These are phyloP conservation scores for Folsomia manolachei DNA, from an alignment of 2,888 invertebrate species.

Conservation along the genomic window DNA sequence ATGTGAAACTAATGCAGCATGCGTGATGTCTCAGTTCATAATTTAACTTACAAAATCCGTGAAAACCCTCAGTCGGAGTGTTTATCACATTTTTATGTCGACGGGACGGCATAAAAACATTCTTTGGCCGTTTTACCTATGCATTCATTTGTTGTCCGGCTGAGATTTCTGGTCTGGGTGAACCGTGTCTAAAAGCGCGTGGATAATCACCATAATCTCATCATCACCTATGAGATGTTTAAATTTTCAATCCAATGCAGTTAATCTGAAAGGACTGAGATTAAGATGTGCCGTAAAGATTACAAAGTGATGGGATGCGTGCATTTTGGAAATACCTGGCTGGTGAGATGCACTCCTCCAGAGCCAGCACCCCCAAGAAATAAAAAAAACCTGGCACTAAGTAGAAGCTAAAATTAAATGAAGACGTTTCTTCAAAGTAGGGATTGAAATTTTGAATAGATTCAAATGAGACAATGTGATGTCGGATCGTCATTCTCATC, in stretches of 20 bases:
- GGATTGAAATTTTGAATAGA: not conserved
- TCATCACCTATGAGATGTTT: constrained; percentile 7
- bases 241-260: not conserved
- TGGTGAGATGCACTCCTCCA: too few species aligned
- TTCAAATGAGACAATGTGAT: not conserved
- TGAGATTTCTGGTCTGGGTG: not conserved
- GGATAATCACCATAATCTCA: constrained; percentile 17
- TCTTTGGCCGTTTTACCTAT: too few species aligned
- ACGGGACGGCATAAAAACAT: not conserved
- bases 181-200: constrained; percentile 17
- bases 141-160: not conserved
- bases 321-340: too few species aligned
- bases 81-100: not conserved
- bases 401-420: too few species aligned
- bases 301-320: too few species aligned
- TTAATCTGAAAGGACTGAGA: not conserved
- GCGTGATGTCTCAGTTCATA: not conserved
- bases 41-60: not conserved
- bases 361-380: too few species aligned
- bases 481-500: not conserved
- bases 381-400: too few species aligned
- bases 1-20: not conserved
- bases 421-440: too few species aligned
- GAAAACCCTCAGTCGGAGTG: not conserved
- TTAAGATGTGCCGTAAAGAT: not conserved